A percentile compares a stretch with the other conserved stretches of the same genome.
phyloP scores from a whole-genome alignment of 2,113 vertebrate genomes.

The Tor tambroides region DNA sequence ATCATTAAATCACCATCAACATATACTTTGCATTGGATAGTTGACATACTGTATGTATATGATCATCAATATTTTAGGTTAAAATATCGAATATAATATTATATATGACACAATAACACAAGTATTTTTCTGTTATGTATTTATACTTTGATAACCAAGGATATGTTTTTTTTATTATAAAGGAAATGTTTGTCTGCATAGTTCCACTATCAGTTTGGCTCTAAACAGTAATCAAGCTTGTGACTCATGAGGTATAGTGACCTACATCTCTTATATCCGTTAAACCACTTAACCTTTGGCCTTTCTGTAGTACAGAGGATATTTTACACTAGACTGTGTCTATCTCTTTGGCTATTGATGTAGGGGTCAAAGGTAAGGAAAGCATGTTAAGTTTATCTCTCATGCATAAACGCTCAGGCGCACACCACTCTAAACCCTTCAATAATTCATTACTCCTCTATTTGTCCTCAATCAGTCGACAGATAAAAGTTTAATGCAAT shows the following conservation, averaged over 20 bases:
- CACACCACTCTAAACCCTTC: conserved; percentile 53
- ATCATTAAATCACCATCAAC: not conserved
- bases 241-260: not conserved
- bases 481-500: conserved; percentile 78
- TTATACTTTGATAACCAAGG: not conserved
- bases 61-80: not conserved
- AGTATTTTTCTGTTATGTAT: not conserved
- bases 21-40: not conserved
- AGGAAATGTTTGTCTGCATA: conserved; percentile 1
- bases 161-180: not conserved
- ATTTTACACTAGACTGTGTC: conserved; percentile 35
- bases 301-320: conserved; percentile 22
- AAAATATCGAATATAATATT: not conserved
- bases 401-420: conserved; percentile 39
- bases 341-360: conserved; percentile 30
- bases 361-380: conserved; percentile 66
- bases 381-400: conserved; percentile 42
- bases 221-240: conserved; percentile 30
- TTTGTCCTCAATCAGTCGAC: conserved; percentile 66
- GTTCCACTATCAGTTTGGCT: conserved; percentile 3
- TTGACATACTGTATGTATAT: not conserved
- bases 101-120: not conserved
- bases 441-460: conserved; percentile 74
- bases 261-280: conserved; percentile 32
- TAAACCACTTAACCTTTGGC: conserved; percentile 52